These are phyloP conservation scores for Drosophila kepulauana DNA, from an alignment of 1,140 invertebrate species.

Conservation along the genomic window DNA sequence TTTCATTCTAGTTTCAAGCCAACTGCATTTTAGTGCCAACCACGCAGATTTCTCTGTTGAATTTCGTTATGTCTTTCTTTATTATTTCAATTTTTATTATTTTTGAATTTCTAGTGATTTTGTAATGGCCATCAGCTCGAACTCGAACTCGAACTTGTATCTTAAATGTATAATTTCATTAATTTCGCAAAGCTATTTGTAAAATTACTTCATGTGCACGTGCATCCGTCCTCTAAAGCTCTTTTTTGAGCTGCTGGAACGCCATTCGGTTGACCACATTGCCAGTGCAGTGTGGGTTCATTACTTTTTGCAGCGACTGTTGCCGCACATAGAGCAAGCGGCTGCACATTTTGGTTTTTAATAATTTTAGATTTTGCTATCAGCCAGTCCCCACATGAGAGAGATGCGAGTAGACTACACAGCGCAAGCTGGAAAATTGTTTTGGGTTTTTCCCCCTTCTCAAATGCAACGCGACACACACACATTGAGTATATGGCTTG, in stretches of 20 bases:
- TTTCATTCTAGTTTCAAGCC: neutral
- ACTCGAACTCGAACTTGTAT: constrained; percentile 22
- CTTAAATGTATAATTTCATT: constrained; percentile 61
- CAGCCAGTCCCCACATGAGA: neutral
- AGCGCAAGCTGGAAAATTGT: constrained; percentile 15
- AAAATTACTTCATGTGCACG: constrained; percentile 33
- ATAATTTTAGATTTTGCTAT: constrained; percentile 66
- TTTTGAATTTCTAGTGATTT: too few species aligned
- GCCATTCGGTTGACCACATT: constrained; percentile 34
- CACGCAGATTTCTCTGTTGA: constrained; percentile 56
- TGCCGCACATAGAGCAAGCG: constrained; percentile 52
- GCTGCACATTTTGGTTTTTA: constrained; percentile 69
- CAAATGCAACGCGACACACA: constrained; percentile 22
- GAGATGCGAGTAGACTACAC: neutral
- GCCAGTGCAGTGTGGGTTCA: constrained; percentile 32
- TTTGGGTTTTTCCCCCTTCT: constrained; percentile 7
- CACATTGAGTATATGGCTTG: constrained; percentile 33
- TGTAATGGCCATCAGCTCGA: neutral
- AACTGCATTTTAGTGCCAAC: constrained; percentile 58
- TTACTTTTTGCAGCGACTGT: constrained; percentile 50
- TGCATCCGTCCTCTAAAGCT: neutral
- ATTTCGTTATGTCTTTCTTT: neutral
- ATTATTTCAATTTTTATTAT: neutral
- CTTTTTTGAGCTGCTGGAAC: neutral
- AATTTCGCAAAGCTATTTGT: constrained; percentile 35